Evolutionary conservation across 2,888 invertebrate species (phyloP).

Genomic region (Athalia cordata): DNA sequence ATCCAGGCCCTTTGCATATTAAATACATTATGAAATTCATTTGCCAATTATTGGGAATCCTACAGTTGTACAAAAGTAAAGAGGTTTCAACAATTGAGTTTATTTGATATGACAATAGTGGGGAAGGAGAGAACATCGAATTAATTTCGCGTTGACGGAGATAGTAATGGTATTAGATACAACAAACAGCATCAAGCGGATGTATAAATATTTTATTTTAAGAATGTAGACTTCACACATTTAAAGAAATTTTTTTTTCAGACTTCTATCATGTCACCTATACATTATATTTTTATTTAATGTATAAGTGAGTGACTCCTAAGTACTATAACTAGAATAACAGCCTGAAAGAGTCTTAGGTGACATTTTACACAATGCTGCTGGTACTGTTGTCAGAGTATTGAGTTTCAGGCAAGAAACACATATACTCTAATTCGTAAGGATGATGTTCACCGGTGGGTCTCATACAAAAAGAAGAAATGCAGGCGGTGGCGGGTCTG

Average conservation of each 20-base stretch:
- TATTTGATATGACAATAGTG: slow-evolving; percentile 8
- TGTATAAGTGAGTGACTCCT: slow-evolving; percentile 17
- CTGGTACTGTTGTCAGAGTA: slow-evolving; percentile 12
- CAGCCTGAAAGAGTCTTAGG: background rate
- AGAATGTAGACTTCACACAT: slow-evolving; percentile 24
- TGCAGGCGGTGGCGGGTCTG: slow-evolving; percentile 64
- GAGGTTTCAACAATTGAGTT: slow-evolving; percentile 6
- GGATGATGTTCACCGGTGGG: slow-evolving; percentile 84
- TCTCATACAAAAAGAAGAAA: slow-evolving; percentile 78
- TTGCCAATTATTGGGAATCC: slow-evolving; percentile 1
- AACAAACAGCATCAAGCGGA: slow-evolving; percentile 35
- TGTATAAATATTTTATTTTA: slow-evolving; percentile 42
- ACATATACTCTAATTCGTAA: slow-evolving; percentile 55
- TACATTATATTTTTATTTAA: slow-evolving; percentile 6
- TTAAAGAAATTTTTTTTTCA: background rate
- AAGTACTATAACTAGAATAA: slow-evolving; percentile 14
- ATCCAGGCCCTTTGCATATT: slow-evolving; percentile 57
- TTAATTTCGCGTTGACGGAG: slow-evolving; percentile 27
- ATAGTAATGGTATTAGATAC: slow-evolving; percentile 12
- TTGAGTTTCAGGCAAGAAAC: background rate
- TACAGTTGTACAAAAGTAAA: slow-evolving; percentile 16
- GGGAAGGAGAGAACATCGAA: background rate
- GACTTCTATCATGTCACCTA: slow-evolving; percentile 1
- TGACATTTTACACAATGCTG: background rate
- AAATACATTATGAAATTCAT: slow-evolving; percentile 48